These are phyloP conservation scores for Sebastes nivosus DNA, from an alignment of 2,797 vertebrate species.

Conservation along the genomic window DNA sequence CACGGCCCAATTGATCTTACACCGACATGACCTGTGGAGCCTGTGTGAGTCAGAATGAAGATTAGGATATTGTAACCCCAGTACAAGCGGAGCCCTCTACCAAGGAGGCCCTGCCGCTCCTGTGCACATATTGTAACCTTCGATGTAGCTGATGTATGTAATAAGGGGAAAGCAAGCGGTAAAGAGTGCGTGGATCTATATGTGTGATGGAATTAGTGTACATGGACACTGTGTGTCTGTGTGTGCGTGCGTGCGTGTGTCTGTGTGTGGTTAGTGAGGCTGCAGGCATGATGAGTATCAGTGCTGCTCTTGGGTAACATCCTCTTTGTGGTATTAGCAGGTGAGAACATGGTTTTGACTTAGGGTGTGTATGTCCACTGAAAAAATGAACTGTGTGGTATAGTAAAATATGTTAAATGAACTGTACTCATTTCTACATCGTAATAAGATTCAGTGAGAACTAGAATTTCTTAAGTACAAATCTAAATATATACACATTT, in stretches of 20 bases:
- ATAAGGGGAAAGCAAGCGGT: constrained; percentile 14
- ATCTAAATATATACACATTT: too few species aligned
- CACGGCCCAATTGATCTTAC: too few species aligned
- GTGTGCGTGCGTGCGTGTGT: constrained; percentile 3
- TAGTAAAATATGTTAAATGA: too few species aligned
- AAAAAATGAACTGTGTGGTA: too few species aligned
- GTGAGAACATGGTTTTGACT: constrained; percentile 75
- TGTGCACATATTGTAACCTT: too few species aligned
- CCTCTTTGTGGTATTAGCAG: constrained; percentile 85
- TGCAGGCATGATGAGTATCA: constrained; percentile 75
- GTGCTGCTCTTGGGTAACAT: constrained; percentile 79
- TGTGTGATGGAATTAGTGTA: constrained; percentile 16
- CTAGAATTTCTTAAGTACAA: neutral
- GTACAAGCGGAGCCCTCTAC: too few species aligned
- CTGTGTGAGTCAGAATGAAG: too few species aligned
- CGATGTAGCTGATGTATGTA: neutral
- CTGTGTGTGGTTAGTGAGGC: constrained; percentile 59
- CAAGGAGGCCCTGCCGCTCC: too few species aligned
- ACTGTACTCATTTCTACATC: too few species aligned
- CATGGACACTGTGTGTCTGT: neutral
- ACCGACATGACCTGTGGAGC: too few species aligned
- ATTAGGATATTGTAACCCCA: too few species aligned
- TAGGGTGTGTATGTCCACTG: neutral
- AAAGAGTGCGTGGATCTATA: neutral
- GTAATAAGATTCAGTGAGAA: too few species aligned